These are phyloP conservation scores for Drosophila recens DNA, from an alignment of 2,888 invertebrate species.

Conservation along the genomic window DNA sequence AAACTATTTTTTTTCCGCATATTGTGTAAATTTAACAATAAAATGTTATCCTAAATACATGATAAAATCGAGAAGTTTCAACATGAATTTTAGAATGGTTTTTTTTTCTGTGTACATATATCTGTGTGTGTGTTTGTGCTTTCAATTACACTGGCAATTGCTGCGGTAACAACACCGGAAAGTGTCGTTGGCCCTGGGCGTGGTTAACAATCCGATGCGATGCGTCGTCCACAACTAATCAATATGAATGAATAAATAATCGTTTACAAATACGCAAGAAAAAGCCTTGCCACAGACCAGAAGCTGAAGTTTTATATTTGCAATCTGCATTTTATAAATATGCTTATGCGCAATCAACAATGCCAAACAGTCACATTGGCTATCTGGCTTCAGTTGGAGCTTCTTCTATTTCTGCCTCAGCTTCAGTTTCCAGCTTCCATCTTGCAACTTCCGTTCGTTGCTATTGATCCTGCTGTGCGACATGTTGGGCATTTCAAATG, in stretches of 20 bases:
- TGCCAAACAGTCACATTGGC: slow-evolving; percentile 19
- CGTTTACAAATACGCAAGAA: slow-evolving; percentile 46
- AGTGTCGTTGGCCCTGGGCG: slow-evolving; percentile 48
- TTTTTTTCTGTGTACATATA: not conserved
- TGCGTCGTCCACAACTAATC: slow-evolving; percentile 57
- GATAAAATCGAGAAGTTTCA: no score
- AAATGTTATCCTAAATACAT: no score
- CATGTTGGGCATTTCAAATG: slow-evolving; percentile 72
- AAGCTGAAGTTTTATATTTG: slow-evolving; percentile 37
- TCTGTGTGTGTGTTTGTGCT: slow-evolving; percentile 27
- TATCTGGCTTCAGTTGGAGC: not conserved
- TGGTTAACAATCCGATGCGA: slow-evolving; percentile 39
- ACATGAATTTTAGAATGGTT: no score
- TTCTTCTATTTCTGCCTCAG: not conserved
- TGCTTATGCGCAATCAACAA: slow-evolving; percentile 75
- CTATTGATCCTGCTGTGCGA: slow-evolving; percentile 38
- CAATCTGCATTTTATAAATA: slow-evolving; percentile 81
- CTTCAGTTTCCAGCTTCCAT: not conserved
- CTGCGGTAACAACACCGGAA: slow-evolving; percentile 62
- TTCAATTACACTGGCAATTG: slow-evolving; percentile 77
- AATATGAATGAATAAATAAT: slow-evolving; percentile 74
- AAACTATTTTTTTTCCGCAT: no score
- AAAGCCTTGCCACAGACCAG: slow-evolving; percentile 24
- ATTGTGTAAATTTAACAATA: no score
- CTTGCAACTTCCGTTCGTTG: slow-evolving; percentile 17